Base-by-base conservation (phyloP, 2,113 vertebrate genomes). In the Rhinichthys klamathensis region DNA sequence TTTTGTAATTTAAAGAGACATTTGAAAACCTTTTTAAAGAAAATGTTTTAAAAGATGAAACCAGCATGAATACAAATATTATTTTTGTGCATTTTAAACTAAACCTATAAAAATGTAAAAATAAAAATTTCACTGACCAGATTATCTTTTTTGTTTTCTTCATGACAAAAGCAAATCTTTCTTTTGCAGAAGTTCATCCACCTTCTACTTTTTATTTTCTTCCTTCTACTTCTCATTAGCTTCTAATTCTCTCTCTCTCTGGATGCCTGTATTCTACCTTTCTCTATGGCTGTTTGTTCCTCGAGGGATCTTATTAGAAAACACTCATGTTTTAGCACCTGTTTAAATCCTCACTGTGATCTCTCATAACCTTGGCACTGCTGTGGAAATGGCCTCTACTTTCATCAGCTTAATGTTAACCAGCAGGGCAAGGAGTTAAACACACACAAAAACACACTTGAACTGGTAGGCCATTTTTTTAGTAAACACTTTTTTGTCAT, bases 231-330 rank as follows among this genome's bases (percentile, higher is more conserved):
- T 8, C 87, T 0, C 82, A 73, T 73, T 27, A 1, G n/a, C 70
- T 12, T 54, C 67, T 15, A 15, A 51, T 51, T 82, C 78, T 92
- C 86, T 0, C 38, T 80, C 86, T 90, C 65, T 80, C 86, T 89
- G 89, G 91, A 90, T 90, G 77, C 88, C 84, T 89, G 89, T 86
- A 86, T 79, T 92, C 90, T 91, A 73, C 86, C 89, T 85, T 87
- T 85, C 85, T 74, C 75, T 72, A 11, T 54, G 6, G 35, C 84
- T 84, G 84, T 86, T 60, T 89, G 85, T 89, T 90, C 87, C 93
- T 93, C 93, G 80, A 11, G 93, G 87, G 93, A 91, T 93, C 92
- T 94, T 93, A 93, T 94, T 94, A 93, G 92, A 92, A 92, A 93
- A 94, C 92, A 91, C 88, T 92, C 89, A 90, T 93, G 92, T 94